These are phyloP conservation scores for Notothenia coriiceps DNA, from an alignment of 2,113 vertebrate species.

Conservation along the genomic window DNA sequence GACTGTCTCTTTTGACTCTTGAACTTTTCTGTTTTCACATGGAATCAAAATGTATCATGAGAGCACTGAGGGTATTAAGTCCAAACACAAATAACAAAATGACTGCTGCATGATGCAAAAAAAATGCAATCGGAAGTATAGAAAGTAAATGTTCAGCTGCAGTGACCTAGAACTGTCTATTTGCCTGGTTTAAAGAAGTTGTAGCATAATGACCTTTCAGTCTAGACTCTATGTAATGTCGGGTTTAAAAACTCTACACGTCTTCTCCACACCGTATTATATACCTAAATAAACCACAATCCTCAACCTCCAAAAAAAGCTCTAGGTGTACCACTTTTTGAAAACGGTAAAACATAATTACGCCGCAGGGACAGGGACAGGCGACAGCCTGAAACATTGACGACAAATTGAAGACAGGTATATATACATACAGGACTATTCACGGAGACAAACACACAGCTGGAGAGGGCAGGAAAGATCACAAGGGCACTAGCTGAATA, in stretches of 20 bases:
- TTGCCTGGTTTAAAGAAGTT: neutral
- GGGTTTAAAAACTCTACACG: neutral
- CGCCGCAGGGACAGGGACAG: too few relatives aligned
- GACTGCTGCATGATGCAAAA: neutral
- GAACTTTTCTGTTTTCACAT: slow-evolving; percentile 15
- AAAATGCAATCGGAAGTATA: neutral
- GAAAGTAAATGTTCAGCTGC: slow-evolving; percentile 3
- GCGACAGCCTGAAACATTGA: too few relatives aligned
- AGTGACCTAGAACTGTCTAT: slow-evolving; percentile 8
- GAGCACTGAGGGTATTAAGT: neutral
- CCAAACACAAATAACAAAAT: slow-evolving; percentile 27
- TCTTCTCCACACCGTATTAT: neutral
- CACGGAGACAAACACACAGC: too few relatives aligned
- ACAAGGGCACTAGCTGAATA: too few relatives aligned
- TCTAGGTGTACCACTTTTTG: neutral
- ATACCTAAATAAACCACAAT: neutral
- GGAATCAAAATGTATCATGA: neutral
- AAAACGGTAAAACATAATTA: neutral
- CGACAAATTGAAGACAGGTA: too few relatives aligned
- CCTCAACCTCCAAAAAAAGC: neutral
- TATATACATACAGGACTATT: too few relatives aligned
- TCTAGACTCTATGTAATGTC: neutral
- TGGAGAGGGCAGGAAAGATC: too few relatives aligned
- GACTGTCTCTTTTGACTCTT: neutral
- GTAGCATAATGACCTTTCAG: neutral